Evolutionary conservation across 2,888 invertebrate species (phyloP).

Genomic region (Athalia rosae): DNA sequence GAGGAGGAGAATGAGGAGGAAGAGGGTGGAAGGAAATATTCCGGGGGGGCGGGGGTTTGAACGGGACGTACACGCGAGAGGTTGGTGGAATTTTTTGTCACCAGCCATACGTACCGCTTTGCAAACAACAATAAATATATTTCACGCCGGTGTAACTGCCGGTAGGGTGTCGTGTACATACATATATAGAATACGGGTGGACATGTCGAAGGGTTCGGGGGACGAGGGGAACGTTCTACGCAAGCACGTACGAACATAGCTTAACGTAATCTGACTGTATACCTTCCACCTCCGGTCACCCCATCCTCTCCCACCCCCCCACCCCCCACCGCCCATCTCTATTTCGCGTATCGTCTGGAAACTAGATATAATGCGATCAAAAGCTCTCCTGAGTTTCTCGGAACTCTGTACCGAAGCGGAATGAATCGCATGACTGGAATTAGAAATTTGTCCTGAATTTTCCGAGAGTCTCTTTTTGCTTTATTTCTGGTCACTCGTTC

Average conservation of each 20-base stretch:
- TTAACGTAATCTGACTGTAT: slow-evolving; percentile 73
- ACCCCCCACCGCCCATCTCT: too few species aligned
- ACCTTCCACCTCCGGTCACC: slow-evolving; percentile 66
- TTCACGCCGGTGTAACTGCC: slow-evolving; percentile 64
- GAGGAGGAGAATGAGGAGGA: background rate
- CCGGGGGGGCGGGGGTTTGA: background rate
- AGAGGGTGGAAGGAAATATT: background rate
- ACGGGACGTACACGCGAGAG: background rate
- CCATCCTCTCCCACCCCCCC: slow-evolving; percentile 50
- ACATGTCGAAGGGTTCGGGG: slow-evolving; percentile 30
- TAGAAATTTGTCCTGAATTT: too few species aligned
- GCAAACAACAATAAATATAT: slow-evolving; percentile 74
- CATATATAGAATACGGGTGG: slow-evolving; percentile 54
- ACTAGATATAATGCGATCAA: background rate
- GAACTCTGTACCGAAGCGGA: too few species aligned
- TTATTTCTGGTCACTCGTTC: too few species aligned
- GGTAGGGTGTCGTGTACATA: slow-evolving; percentile 47
- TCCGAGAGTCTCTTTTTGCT: too few species aligned
- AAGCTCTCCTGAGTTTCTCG: background rate
- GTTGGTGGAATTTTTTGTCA: slow-evolving; percentile 64
- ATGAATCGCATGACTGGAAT: too few species aligned
- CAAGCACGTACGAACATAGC: slow-evolving; percentile 73
- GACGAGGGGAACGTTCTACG: slow-evolving; percentile 65
- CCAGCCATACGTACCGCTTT: slow-evolving; percentile 64
- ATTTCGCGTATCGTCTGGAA: background rate